Evolutionary conservation across 2,888 invertebrate species (phyloP), one percentile per base, ranked within the genome.

Genomic region (Hydraecia micacea): DNA sequence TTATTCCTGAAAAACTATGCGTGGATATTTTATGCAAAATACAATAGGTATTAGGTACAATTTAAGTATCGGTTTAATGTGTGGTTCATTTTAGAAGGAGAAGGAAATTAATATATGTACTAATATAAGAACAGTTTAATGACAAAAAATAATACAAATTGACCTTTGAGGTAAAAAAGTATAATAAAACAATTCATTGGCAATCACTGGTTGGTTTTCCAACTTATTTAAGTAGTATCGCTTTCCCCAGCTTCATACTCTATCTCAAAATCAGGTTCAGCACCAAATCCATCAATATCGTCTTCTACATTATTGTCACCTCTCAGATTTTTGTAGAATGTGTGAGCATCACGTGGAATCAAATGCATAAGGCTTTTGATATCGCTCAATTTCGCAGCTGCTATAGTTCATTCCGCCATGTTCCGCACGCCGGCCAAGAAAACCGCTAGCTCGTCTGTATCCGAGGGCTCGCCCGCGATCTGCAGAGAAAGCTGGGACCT

Each of bases 261-360:
- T 42, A 42, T 9, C 39, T 9, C 39, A 9, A 42, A 42, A 42
- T 42, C 39, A 9, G 39, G 9, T 42, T 9, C 9, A 1, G 9
- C 39, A 7, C 52, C 21, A 77, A 66, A 66, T 42, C 67, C 72
- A 58, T 72, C 77, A 15, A 72, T 66, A 5, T 72, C 67, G 18
- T 77, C 72, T 72, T 77, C 66, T 58, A 77, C 55, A 67, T 72
- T 63, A 63, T 63, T 63, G 0, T 73, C 60, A 9, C 46, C 36
- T 0, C 2, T 49, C 1, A 73, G 63, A 72, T 65, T 73, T 36
- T 55, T 70, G 36, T 70, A 55, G 55, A 70, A 55, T 11, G 36
- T 70, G n/a, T 70, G 66, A 73, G 66, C 66, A 66, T 73, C 52
- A 3, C 25, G 67, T 52, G 55, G 67, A 55, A 74, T 42, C 1